These are phyloP conservation scores for Entelurus aequoreus DNA, from an alignment of 2,113 vertebrate genomes.

Conservation along the genomic window DNA sequence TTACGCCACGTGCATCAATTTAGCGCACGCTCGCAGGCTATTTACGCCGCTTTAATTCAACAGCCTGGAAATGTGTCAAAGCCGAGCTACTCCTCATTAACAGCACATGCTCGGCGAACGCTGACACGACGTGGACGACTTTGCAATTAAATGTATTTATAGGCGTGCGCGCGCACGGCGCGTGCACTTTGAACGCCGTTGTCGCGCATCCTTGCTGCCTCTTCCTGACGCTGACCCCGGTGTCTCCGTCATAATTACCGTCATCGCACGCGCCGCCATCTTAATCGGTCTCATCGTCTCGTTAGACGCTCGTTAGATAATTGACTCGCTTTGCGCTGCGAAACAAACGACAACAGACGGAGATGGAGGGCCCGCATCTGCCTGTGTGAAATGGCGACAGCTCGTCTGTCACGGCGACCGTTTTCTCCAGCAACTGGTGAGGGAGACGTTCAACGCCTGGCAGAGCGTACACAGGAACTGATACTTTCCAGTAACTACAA, in stretches of 20 bases:
- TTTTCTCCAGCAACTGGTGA: conserved; percentile 62
- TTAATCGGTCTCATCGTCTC: conserved; percentile 69
- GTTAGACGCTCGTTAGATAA: conserved; percentile 68
- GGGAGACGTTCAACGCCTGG: conserved; percentile 14
- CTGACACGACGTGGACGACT: conserved; percentile 9
- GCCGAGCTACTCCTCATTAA: conserved; percentile 18
- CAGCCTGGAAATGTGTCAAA: conserved; percentile 18
- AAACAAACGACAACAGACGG: conserved; percentile 64
- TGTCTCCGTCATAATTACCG: conserved; percentile 65
- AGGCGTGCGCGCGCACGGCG: not conserved
- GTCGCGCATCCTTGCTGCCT: conserved; percentile 7
- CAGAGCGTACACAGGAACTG: conserved; percentile 10
- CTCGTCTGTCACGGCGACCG: conserved; percentile 65
- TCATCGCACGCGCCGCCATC: conserved; percentile 65
- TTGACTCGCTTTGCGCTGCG: conserved; percentile 53
- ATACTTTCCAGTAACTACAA: not conserved
- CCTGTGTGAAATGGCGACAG: conserved; percentile 43
- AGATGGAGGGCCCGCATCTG: conserved; percentile 68
- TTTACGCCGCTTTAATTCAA: conserved; percentile 37
- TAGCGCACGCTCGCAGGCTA: conserved; percentile 28
- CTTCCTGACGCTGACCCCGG: conserved; percentile 50
- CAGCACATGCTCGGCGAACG: conserved; percentile 14
- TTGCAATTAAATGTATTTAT: conserved; percentile 35
- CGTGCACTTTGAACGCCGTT: not conserved
- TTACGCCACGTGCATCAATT: conserved; percentile 16